Evolutionary conservation across 2,797 vertebrate genomes (phyloP).

Genomic region (Luscinia megarhynchos): DNA sequence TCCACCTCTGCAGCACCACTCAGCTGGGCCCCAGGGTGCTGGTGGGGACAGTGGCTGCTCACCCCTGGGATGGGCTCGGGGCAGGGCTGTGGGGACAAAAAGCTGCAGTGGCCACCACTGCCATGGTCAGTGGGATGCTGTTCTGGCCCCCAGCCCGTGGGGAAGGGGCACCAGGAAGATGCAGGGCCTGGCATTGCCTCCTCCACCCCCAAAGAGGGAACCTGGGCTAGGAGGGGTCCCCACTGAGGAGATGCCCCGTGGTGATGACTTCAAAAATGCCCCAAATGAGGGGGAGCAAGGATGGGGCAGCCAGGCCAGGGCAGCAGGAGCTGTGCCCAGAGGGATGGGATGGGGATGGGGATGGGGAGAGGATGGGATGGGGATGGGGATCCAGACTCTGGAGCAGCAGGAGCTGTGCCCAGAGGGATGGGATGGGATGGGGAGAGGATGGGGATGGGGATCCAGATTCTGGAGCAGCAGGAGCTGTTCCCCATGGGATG

Average conservation of each 20-base stretch:
- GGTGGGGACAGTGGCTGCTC: not conserved
- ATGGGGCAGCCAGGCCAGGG: not conserved
- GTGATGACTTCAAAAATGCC: accelerated
- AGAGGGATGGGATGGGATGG: not conserved
- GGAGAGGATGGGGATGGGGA: constrained; percentile 13
- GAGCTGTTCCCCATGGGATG: not conserved
- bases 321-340: not conserved
- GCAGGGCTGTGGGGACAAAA: accelerated
- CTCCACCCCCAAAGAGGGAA: not conserved
- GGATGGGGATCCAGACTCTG: not conserved
- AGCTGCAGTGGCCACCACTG: not conserved
- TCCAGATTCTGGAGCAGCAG: too few species aligned
- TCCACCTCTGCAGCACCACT: accelerated
- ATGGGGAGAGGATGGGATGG: too few species aligned
- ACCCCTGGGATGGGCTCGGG: too few species aligned
- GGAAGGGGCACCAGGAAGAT: not conserved
- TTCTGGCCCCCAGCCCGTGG: accelerated
- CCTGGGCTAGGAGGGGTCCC: not conserved
- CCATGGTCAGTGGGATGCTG: not conserved
- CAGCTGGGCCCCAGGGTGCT: too few species aligned
- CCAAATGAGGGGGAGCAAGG: not conserved
- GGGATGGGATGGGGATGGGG: not conserved
- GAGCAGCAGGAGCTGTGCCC: too few species aligned
- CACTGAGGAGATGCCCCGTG: accelerated
- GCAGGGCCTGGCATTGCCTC: not conserved